phyloP scores from a whole-genome alignment of 2,888 invertebrate genomes.

The Drosophila incognita region DNA sequence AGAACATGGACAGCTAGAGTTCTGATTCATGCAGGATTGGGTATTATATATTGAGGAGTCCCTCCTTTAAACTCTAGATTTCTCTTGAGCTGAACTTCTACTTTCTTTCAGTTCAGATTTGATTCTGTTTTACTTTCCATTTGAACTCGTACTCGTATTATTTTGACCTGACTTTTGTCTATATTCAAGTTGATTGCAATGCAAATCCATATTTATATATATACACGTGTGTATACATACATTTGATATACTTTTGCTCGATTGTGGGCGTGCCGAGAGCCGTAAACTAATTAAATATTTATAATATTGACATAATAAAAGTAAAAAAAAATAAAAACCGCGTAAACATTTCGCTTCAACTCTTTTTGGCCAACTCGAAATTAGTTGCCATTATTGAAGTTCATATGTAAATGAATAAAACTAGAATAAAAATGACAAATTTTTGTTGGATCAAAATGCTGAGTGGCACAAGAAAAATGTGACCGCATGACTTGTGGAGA shows the following conservation, averaged over 20 bases:
- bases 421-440: background rate
- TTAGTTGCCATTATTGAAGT: slow-evolving; percentile 7
- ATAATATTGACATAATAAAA: slow-evolving; percentile 15
- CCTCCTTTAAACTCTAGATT: background rate
- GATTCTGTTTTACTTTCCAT: slow-evolving; percentile 1
- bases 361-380: slow-evolving; percentile 8
- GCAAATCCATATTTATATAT: slow-evolving; percentile 13
- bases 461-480: too few relatives aligned
- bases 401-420: slow-evolving; percentile 15
- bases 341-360: slow-evolving; percentile 11
- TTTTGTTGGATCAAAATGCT: too few relatives aligned
- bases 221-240: too few relatives aligned
- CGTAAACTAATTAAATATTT: slow-evolving; percentile 20
- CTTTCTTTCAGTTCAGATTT: background rate
- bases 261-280: slow-evolving; percentile 24
- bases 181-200: slow-evolving; percentile 39
- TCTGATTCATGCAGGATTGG: background rate
- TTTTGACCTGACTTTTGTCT: slow-evolving; percentile 27
- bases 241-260: slow-evolving; percentile 16
- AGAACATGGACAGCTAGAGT: too few relatives aligned
- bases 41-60: too few relatives aligned
- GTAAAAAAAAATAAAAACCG: slow-evolving; percentile 13
- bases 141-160: slow-evolving; percentile 11
- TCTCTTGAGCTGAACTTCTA: background rate
- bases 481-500: too few relatives aligned